phyloP scores from a whole-genome alignment of 2,113 vertebrate genomes.

The zebrafish (Danio rerio) region GRCz12tu NC_133187.1:40214001-40214500 shows the following conservation, averaged over 20 bases:
- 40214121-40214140: not conserved
- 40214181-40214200: conserved; percentile 1
- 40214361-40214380: not conserved
- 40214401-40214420: conserved; percentile 18
- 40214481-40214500: not conserved
- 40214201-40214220: conserved; percentile 62
- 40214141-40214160: not conserved
- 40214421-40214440: conserved; percentile 10
- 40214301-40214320: conserved; percentile 56
- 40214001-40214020: no score
- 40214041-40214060: no score
- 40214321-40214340: conserved; percentile 23
- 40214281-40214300: conserved; percentile 63
- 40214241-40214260: conserved; percentile 72
- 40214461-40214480: not conserved
- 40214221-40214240: conserved; percentile 62
- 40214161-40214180: not conserved
- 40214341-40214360: not conserved
- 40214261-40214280: conserved; percentile 64
- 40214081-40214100: no score
- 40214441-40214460: not conserved
- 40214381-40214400: conserved; percentile 6
- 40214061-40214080: no score
- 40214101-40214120: not conserved
- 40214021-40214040: no score